Percentiles rank a stretch among this genome's conserved stretches.
phyloP scores from a whole-genome alignment of 2,797 vertebrate genomes.

The Myotis daubentonii region DNA sequence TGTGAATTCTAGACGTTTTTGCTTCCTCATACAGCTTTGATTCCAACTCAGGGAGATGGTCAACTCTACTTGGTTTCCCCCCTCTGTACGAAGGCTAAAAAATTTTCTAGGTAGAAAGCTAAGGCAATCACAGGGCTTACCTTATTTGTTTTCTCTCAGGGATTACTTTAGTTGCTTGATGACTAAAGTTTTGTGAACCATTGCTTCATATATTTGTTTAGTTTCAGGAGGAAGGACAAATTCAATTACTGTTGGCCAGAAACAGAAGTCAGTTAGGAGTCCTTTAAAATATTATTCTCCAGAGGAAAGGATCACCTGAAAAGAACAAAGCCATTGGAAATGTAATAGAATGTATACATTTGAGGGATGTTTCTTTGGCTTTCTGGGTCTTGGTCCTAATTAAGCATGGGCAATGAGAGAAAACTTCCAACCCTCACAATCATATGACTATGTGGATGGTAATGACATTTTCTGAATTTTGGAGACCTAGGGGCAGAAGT shows the following conservation, averaged over 20 bases:
- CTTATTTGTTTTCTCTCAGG: neutral
- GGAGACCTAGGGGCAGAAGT: neutral
- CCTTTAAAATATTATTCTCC: slow-evolving; percentile 46
- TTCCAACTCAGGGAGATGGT: neutral
- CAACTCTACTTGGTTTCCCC: neutral
- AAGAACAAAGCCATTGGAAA: slow-evolving; percentile 17
- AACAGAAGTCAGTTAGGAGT: neutral
- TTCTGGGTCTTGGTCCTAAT: neutral
- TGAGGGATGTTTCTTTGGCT: neutral
- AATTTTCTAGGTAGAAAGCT: neutral
- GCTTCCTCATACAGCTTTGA: neutral
- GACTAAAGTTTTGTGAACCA: neutral
- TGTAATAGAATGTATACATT: neutral
- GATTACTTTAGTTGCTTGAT: neutral
- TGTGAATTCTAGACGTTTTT: neutral
- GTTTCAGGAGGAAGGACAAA: neutral
- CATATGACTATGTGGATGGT: neutral
- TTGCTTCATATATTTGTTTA: neutral
- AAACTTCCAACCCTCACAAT: neutral
- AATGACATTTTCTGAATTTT: neutral
- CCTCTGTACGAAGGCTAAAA: neutral
- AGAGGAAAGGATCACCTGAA: neutral
- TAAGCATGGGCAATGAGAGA: neutral
- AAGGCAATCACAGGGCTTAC: neutral
- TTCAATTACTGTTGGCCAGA: neutral